Conservation (phyloP, 2,888 invertebrate genomes). For the Apomyelois bistriatella region DNA sequence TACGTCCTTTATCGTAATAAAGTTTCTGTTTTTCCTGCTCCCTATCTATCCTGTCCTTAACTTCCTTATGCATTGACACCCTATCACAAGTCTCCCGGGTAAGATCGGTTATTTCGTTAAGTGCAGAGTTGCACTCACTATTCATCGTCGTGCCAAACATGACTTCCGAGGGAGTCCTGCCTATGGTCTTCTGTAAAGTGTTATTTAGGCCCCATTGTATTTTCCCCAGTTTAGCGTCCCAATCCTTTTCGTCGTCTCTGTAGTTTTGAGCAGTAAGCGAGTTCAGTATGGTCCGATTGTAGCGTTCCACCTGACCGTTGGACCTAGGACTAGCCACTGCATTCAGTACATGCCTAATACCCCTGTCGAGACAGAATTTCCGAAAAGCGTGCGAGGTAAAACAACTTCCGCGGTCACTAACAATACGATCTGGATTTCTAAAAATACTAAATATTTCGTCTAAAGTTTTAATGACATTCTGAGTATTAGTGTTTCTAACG, state of each 20-base stretch:
- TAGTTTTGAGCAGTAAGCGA: conserved; percentile 11
- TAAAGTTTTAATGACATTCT: background rate
- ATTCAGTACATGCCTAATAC: conserved; percentile 16
- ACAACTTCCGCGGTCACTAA: background rate
- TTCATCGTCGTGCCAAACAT: background rate
- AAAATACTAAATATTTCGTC: background rate
- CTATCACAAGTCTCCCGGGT: background rate
- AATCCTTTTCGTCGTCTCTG: conserved; percentile 9
- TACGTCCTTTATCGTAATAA: background rate
- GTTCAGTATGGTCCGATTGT: conserved; percentile 13
- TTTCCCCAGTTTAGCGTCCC: conserved; percentile 13
- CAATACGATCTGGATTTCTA: background rate
- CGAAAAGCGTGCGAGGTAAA: background rate
- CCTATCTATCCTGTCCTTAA: background rate
- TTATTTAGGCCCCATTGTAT: conserved; percentile 19
- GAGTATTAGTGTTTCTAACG: background rate
- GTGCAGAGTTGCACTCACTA: background rate
- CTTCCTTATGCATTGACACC: background rate
- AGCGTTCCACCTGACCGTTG: conserved; percentile 16
- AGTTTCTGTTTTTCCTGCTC: background rate
- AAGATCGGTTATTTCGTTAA: background rate
- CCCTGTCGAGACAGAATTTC: background rate
- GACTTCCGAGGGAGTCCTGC: conserved; percentile 9
- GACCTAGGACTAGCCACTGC: conserved; percentile 17
- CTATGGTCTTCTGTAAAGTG: conserved; percentile 15